phyloP scores from a whole-genome alignment of 2,113 vertebrate genomes.

The Craseonycteris thonglongyai region DNA sequence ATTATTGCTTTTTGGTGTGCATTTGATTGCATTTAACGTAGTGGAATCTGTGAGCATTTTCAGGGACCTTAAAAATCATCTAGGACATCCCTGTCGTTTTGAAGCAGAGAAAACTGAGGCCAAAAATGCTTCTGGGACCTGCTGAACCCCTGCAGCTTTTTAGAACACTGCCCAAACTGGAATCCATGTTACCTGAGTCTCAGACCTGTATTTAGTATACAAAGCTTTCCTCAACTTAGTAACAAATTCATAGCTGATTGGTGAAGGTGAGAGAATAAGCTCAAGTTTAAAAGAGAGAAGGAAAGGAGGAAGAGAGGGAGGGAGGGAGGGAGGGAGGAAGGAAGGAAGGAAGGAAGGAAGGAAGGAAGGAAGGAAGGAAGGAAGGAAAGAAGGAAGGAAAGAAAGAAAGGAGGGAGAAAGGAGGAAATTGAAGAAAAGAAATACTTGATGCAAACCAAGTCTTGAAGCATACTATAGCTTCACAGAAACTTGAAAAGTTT shows the following conservation, averaged over 20 bases:
- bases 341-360: background rate
- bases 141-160: background rate
- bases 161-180: background rate
- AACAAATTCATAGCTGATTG: background rate
- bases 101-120: background rate
- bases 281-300: background rate
- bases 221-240: background rate
- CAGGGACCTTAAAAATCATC: background rate
- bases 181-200: background rate
- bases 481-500: background rate
- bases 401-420: background rate
- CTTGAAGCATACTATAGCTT: background rate
- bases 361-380: background rate
- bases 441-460: background rate
- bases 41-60: background rate
- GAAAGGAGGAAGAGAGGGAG: background rate
- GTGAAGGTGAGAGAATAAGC: background rate
- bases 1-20: background rate
- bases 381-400: background rate
- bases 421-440: background rate
- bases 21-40: background rate
- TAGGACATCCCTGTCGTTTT: background rate
- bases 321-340: background rate
- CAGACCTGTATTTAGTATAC: background rate
- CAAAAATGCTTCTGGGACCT: background rate